Percentiles rank a stretch among this genome's conserved stretches.
Evolutionary conservation across 2,113 vertebrate genomes (phyloP).

Genomic region (Mandrillus leucophaeus): DNA sequence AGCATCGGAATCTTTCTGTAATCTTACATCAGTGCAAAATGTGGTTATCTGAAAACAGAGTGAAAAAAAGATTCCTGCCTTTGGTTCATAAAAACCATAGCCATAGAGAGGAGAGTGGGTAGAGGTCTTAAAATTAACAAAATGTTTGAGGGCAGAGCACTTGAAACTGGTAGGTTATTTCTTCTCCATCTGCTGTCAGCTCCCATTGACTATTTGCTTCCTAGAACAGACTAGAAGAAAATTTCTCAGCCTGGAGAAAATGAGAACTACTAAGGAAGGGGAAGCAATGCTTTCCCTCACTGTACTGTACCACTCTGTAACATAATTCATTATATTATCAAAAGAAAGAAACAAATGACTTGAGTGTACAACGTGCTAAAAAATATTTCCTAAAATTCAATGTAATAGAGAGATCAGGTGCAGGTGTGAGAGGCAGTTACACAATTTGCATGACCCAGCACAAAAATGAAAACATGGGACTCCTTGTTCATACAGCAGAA

Average conservation of each 20-base stretch:
- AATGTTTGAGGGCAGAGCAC: background rate
- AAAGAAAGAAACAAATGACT: background rate
- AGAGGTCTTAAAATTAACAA: background rate
- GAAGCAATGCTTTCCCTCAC: background rate
- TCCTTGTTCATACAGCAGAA: background rate
- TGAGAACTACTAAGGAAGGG: background rate
- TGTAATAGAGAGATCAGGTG: too few species aligned
- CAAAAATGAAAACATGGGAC: background rate
- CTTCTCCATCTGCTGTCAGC: background rate
- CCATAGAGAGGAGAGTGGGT: background rate
- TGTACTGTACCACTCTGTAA: background rate
- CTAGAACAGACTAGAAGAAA: background rate
- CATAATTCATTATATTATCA: background rate
- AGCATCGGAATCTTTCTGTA: background rate
- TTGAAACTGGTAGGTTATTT: background rate
- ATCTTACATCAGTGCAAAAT: background rate
- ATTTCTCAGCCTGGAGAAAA: background rate
- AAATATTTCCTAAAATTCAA: background rate
- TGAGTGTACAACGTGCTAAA: background rate
- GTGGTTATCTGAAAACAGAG: background rate
- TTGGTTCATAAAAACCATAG: background rate
- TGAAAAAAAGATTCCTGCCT: background rate
- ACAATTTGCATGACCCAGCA: background rate
- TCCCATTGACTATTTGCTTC: background rate
- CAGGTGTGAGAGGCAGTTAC: background rate